These are phyloP conservation scores for Siniperca undulata DNA, from an alignment of 2,797 vertebrate species.

Conservation along the genomic window DNA sequence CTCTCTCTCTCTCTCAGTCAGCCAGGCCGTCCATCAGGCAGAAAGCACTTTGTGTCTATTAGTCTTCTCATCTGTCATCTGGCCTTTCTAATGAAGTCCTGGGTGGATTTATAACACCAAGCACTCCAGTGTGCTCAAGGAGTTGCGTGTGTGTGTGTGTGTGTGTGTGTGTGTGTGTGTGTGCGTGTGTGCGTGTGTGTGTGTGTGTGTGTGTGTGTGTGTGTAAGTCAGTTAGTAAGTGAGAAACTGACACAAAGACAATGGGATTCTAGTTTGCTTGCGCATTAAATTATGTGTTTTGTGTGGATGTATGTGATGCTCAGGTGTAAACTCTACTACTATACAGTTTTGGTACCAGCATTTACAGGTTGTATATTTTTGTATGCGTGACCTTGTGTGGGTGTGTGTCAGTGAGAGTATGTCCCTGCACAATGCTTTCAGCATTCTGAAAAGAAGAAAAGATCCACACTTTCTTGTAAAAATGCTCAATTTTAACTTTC, in stretches of 20 bases:
- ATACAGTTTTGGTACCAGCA: neutral
- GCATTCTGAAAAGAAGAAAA: neutral
- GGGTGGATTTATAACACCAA: slow-evolving; percentile 69
- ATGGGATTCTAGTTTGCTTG: slow-evolving; percentile 19
- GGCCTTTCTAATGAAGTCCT: slow-evolving; percentile 80
- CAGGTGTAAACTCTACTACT: neutral
- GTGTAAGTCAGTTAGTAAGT: slow-evolving; percentile 4
- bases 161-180: slow-evolving; percentile 6
- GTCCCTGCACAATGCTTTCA: neutral
- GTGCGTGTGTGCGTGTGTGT: slow-evolving; percentile 15
- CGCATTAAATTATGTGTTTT: slow-evolving; percentile 18
- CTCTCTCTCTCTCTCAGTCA: slow-evolving; percentile 44
- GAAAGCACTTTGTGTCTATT: slow-evolving; percentile 74
- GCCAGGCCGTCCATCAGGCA: slow-evolving; percentile 58
- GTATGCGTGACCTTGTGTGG: slow-evolving; percentile 7
- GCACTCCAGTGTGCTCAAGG: slow-evolving; percentile 21
- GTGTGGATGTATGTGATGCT: neutral
- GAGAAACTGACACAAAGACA: slow-evolving; percentile 13
- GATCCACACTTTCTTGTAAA: neutral
- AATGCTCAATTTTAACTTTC: neutral
- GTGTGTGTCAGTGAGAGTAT: neutral
- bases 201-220: slow-evolving; percentile 6
- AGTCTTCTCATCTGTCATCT: slow-evolving; percentile 78
- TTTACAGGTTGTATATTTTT: neutral
- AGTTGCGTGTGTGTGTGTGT: slow-evolving; percentile 17